phyloP scores from a whole-genome alignment of 2,113 vertebrate species.

The Progne subis region DNA sequence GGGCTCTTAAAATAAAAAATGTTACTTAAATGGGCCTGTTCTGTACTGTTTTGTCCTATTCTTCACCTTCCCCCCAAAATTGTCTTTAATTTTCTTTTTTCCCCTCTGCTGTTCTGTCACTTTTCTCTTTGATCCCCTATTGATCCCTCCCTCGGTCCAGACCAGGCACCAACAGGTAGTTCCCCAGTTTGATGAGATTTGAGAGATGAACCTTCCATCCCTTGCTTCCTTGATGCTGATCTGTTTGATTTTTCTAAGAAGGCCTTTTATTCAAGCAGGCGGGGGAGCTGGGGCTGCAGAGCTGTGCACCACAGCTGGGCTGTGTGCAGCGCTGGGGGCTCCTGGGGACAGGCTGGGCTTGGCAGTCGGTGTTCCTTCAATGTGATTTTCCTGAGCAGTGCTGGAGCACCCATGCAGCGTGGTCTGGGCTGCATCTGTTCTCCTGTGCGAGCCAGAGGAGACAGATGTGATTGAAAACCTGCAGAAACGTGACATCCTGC shows the following conservation, averaged over 20 bases:
- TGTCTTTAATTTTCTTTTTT: background rate
- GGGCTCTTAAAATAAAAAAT: conserved; percentile 43
- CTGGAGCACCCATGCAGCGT: fast-evolving
- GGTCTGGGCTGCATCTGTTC: fast-evolving
- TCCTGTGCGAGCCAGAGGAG: background rate
- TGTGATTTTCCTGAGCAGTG: background rate
- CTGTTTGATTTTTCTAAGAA: background rate
- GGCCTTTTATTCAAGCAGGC: too few relatives aligned
- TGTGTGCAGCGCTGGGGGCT: background rate
- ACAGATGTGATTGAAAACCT: background rate
- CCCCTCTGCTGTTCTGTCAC: background rate
- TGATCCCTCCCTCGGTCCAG: background rate
- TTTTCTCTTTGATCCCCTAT: background rate
- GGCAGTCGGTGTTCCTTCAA: fast-evolving
- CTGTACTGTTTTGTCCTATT: background rate
- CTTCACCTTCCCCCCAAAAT: background rate
- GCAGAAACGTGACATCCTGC: background rate
- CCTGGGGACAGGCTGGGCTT: background rate
- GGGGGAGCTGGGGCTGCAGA: background rate
- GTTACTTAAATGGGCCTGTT: background rate
- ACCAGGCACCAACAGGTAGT: background rate
- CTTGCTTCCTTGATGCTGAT: background rate
- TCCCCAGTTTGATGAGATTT: background rate
- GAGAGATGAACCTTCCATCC: background rate
- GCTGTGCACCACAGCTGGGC: background rate